Conservation (phyloP, 2,113 vertebrate species). For the Haemorhous mexicanus region DNA sequence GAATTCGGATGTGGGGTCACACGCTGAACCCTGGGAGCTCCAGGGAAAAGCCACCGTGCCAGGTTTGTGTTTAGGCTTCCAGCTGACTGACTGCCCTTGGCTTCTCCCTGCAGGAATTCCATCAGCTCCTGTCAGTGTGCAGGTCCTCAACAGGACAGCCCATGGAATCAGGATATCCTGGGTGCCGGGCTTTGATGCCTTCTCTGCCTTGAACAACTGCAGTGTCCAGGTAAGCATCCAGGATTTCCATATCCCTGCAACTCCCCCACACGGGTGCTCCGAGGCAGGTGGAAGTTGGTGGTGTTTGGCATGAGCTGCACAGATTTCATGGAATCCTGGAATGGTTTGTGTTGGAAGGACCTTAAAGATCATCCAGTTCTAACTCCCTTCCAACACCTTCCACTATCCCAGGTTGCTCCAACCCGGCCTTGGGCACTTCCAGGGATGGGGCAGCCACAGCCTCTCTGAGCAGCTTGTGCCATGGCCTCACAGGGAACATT, state of each 20-base stretch:
- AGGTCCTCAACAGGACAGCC: constrained; percentile 69
- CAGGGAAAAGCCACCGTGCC: fast-evolving
- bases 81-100: neutral
- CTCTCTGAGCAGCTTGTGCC: neutral
- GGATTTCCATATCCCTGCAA: neutral
- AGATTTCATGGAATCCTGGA: neutral
- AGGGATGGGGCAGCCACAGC: neutral
- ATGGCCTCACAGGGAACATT: neutral
- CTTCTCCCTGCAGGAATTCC: constrained; percentile 65
- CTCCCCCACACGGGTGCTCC: fast-evolving
- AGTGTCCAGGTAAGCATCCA: constrained; percentile 76
- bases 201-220: constrained; percentile 81
- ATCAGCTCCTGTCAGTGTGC: constrained; percentile 54
- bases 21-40: neutral
- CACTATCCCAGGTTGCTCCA: neutral
- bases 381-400: neutral
- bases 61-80: neutral
- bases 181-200: constrained; percentile 87
- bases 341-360: neutral
- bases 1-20: neutral
- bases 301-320: neutral
- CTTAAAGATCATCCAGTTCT: neutral
- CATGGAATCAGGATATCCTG: constrained; percentile 80
- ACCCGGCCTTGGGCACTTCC: neutral
- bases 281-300: neutral